Base-by-base conservation (phyloP, 23 tunicate species). In the Halocynthia roretzi region DNA sequence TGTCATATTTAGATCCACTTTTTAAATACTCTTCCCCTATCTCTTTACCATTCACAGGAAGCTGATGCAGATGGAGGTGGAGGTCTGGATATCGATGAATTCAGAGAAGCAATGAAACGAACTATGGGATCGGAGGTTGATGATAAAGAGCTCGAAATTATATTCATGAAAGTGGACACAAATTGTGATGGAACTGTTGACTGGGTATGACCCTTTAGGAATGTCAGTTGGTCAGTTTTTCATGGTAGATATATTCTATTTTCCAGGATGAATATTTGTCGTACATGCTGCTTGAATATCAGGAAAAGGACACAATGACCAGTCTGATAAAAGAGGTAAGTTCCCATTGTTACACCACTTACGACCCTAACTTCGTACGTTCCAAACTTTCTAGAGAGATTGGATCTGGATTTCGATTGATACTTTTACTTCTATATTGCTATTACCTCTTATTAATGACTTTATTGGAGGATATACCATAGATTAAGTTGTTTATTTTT, bases 101-200 rank as follows among this genome's bases (percentile, higher is more conserved):
- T 92, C 69, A 52, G 93, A 54, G 86, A 78, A 62, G 92, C 98
- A 14, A 86, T 92, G 82, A 86, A 80, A 54, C 67, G 70, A 18
- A 58, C 84, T 20, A 81, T 92, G 86, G 98, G 98, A 9, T 79
- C 85, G 7, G 83, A 86, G 31, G 76, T 86, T 56, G 88, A 82
- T 53, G 94, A 87, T 31, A 68, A 84, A 53, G 93, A 93, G 57
- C 83, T 93, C 7, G 89, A 87, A 76, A 83, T 87, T 53, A 73
- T 93, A 60, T 93, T 93, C 73, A 87, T 87, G 93, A 93, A 93
- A 87, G 90, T 93, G 14, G 98, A 93, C 83, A 93, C 94, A 5
- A 80, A 87, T 71, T 83, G 87, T 65, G 90, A 87, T 55, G 98
- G 98, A 63, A 77, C 82, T 7, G 90, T 93, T 51, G 98, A 87